phyloP scores from a whole-genome alignment of 2,888 invertebrate genomes.

The Microplitis deprimator region DNA sequence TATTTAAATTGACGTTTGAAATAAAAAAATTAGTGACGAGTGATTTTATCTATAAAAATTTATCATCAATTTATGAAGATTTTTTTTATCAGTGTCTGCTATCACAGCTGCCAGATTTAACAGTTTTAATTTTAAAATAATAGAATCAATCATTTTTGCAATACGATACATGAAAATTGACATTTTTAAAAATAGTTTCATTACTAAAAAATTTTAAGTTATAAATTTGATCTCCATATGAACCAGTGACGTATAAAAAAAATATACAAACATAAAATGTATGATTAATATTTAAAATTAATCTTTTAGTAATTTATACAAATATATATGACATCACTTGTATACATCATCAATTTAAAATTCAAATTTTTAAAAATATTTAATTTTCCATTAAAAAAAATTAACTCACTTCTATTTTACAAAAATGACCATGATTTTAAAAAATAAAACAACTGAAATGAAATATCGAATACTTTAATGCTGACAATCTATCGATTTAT shows the following conservation, averaged over 20 bases:
- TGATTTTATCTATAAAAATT: not conserved
- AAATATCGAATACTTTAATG: not conserved
- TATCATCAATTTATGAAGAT: not conserved
- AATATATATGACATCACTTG: no score
- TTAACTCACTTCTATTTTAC: no score
- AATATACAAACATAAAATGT: no score
- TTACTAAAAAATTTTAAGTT: not conserved
- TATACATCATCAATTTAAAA: no score
- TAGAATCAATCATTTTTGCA: not conserved
- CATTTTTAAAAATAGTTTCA: not conserved
- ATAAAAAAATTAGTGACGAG: not conserved
- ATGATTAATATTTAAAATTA: no score
- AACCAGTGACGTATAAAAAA: not conserved
- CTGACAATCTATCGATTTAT: not conserved
- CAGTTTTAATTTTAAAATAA: not conserved
- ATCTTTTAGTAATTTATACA: no score
- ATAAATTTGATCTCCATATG: not conserved
- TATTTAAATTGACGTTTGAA: not conserved
- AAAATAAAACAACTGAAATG: no score
- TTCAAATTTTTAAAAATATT: no score
- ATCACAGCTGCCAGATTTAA: not conserved
- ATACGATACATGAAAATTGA: not conserved
- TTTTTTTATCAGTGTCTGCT: conserved; percentile 1
- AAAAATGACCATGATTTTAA: no score
- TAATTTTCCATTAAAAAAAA: no score